Evolutionary conservation across 2,797 vertebrate species (phyloP), one percentile per base, ranked within the genome.

Genomic region (Diglossa cyanea): DNA sequence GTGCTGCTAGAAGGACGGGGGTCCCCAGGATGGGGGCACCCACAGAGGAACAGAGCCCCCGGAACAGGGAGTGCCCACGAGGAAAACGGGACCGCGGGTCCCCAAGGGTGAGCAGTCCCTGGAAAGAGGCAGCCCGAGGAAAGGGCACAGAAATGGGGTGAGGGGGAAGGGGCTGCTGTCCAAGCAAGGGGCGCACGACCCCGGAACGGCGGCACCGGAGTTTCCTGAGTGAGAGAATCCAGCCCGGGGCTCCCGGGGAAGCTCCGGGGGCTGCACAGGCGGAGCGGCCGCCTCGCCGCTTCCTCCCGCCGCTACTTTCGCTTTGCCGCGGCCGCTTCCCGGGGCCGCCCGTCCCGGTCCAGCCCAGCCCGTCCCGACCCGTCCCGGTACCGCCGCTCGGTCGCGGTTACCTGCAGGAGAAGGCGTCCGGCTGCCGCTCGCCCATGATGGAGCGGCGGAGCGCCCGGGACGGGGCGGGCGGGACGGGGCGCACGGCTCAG

Each of bases 401-500:
- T 39, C 94, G 8, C 57, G 10, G 65, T 91, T 95, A 96, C 95
- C 95, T 96, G 94, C 87, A 93, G 73, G 81, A 91, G 92, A 94
- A 95, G 70, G 80, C 94, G 76, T 54, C 92, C 90, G 87, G 65
- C 24, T 79, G 93, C 93, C 67, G 86, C 76, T 90, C 86, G 80
- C 89, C 95, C 95, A 96, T 96, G 83, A 82, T 80, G 93, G 83
- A 90, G 48, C 74, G 35, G 77, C 88, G 84, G 62, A 72, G 68
- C 80, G 67, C 40, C 87, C 86, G 77, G 54, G 53, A 21, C 82
- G 79, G 83, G 74, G 13, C 57, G 86, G 65, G 33, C 86, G 77
- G 54, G 53, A 21, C 82, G 79, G 83, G 74, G 13, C 57, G 86
- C 57, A 66, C 82, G 65, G 86, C 51, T 17, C 66, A 19, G 76